A percentile compares a stretch with the other conserved stretches of the same genome.
Conservation (phyloP, 2,888 invertebrate species). For the Periphyllus acericola region DNA sequence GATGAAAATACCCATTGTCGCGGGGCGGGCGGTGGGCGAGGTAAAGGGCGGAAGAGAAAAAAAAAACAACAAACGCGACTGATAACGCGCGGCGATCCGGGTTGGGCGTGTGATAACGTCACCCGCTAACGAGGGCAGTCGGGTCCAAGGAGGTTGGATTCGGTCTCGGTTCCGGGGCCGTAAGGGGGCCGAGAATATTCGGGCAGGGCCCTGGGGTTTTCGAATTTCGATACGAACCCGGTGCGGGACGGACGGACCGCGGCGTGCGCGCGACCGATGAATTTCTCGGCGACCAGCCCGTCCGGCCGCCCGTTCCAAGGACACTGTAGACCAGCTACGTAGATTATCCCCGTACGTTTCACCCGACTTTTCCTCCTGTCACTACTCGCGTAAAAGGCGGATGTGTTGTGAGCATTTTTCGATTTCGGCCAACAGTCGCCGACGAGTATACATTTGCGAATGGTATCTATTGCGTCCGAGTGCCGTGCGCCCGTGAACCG, state of each 20-base stretch:
- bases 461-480: not conserved
- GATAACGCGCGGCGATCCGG: slow-evolving; percentile 23
- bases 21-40: not conserved
- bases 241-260: not conserved
- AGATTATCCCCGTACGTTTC: slow-evolving; percentile 46
- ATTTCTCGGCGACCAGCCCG: not conserved
- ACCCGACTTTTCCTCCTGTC: slow-evolving; percentile 53
- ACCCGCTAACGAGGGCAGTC: not conserved
- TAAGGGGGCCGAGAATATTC: not conserved
- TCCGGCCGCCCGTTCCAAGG: slow-evolving; percentile 33
- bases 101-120: slow-evolving; percentile 51
- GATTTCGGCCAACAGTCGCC: slow-evolving; percentile 10
- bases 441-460: not conserved
- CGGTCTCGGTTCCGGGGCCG: not conserved
- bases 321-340: slow-evolving; percentile 50
- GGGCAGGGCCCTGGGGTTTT: not conserved
- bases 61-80: not conserved
- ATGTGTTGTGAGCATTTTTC: slow-evolving; percentile 34
- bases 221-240: not conserved
- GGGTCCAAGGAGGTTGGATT: slow-evolving; percentile 31
- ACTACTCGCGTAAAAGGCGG: slow-evolving; percentile 47
- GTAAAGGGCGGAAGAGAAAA: not conserved
- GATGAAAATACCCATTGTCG: not conserved
- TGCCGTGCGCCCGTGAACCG: not conserved
- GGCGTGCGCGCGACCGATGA: not conserved